Percentiles rank a stretch among this genome's conserved stretches.
Conservation (phyloP, 2,113 vertebrate species). For the Echinops telfairi region DNA sequence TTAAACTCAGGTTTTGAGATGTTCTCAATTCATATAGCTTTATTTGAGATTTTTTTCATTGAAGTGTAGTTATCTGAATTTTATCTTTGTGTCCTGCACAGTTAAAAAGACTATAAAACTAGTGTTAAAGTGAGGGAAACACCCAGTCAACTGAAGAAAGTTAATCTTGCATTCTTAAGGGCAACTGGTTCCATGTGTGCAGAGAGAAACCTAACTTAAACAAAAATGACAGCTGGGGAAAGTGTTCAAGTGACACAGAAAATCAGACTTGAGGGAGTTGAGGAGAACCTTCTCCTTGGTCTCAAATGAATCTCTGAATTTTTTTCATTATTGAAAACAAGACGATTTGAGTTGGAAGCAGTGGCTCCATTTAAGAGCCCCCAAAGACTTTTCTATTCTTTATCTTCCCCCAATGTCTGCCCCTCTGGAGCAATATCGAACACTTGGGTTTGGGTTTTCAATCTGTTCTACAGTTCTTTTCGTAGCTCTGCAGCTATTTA, state of each 20-base stretch:
- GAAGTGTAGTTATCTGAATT: constrained; percentile 36
- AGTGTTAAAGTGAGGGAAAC: constrained; percentile 9
- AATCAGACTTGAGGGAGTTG: constrained; percentile 51
- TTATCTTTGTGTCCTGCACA: constrained; percentile 53
- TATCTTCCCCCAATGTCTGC: not conserved
- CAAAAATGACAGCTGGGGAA: constrained; percentile 27
- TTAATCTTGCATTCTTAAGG: constrained; percentile 39
- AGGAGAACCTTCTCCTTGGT: not conserved
- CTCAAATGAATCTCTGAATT: constrained; percentile 52
- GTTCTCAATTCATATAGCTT: constrained; percentile 23
- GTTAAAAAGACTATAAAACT: constrained; percentile 49
- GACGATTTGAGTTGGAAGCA: constrained; percentile 14
- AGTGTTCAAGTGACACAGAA: constrained; percentile 56
- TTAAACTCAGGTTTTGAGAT: constrained; percentile 39
- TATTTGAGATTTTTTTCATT: constrained; percentile 45
- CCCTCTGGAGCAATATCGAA: not conserved
- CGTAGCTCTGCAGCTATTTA: constrained; percentile 55
- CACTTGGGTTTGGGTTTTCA: not conserved
- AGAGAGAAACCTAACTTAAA: constrained; percentile 44
- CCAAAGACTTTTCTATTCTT: not conserved
- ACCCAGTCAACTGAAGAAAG: not conserved
- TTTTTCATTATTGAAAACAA: constrained; percentile 55
- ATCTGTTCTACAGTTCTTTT: constrained; percentile 50
- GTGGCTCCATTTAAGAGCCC: not conserved
- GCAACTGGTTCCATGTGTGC: not conserved